Evolutionary conservation across 2,113 vertebrate species (phyloP), one percentile per base, ranked within the genome.

Genomic region (Syngnathoides biaculeatus): DNA sequence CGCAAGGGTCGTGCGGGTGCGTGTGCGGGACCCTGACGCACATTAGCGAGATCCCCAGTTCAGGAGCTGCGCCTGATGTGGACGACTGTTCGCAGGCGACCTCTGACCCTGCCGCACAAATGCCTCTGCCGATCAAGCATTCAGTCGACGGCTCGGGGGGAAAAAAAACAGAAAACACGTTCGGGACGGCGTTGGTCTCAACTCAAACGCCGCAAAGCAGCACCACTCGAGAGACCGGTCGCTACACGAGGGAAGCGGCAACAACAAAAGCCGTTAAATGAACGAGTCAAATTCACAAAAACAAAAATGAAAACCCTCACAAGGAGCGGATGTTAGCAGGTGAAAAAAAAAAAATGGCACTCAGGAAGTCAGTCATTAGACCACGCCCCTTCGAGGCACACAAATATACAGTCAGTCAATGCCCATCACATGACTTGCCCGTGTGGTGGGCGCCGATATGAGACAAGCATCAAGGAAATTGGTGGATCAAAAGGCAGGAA

Each of bases 61-160:
- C 78, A 77, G 75, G 76, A 76, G 78, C 67, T 26, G 70, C 66
- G 83, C 82, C 73, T 78, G 81, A 85, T 87, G 66, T 72, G 78
- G 77, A 75, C 80, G 67, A 86, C 87, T 85, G 86, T 85, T 79
- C 75, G 72, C 72, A 26, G 45, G 55, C 56, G 79, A 87, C 87
- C 88, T 86, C 64, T 30, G 87, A 84, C 79, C 82, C 80, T 65
- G 60, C 50, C 67, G 80, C 65, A 89, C 82, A 88, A 89, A 85
- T 69, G 72, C 68, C 65, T 70, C 81, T 80, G 88, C 85, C 89
- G 90, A 85, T 91, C 89, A 91, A 71, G 77, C 85, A 83, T 82
- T 87, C 78, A 82, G 73, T 4, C 50, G 75, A 42, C 47, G 0
- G 35, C 75, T 69, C 79, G n/a, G n/a, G n/a, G n/a, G n/a, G n/a